A percentile compares a stretch with the other conserved stretches of the same genome.
These are phyloP conservation scores for Beaufortia kweichowensis DNA, from an alignment of 2,113 vertebrate species.

Conservation along the genomic window DNA sequence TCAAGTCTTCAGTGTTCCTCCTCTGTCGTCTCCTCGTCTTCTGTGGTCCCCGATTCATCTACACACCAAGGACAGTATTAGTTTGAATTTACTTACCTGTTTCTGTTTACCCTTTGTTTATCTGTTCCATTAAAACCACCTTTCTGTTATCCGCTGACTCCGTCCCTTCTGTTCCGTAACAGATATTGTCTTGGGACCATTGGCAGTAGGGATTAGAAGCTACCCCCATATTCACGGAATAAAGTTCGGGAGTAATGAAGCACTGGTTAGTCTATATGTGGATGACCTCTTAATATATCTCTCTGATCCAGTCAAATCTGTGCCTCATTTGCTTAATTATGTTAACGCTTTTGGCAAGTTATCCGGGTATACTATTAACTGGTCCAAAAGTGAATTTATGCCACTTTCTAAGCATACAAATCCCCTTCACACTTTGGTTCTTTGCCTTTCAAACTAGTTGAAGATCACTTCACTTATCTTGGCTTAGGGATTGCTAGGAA, in stretches of 20 bases:
- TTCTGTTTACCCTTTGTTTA: no score
- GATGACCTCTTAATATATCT: conserved; percentile 12
- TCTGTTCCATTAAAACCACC: no score
- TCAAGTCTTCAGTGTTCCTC: no score
- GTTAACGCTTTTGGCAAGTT: neutral
- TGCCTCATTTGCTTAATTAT: conserved; percentile 1
- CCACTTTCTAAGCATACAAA: neutral
- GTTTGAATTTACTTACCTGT: no score
- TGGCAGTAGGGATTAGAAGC: neutral
- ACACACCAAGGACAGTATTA: no score
- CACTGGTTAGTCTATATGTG: neutral
- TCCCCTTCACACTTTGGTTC: neutral
- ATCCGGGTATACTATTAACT: conserved; percentile 36
- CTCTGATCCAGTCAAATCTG: neutral
- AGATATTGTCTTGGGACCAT: neutral
- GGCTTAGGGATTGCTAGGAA: neutral
- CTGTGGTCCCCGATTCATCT: no score
- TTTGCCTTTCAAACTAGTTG: neutral
- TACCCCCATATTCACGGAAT: conserved; percentile 12
- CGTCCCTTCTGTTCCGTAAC: no score
- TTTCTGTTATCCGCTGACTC: no score
- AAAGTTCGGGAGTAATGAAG: neutral
- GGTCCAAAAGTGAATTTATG: neutral
- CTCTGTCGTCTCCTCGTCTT: no score
- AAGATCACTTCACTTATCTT: neutral